phyloP scores from a whole-genome alignment of 1,140 invertebrate genomes.

The Palaemon carinicauda region DNA sequence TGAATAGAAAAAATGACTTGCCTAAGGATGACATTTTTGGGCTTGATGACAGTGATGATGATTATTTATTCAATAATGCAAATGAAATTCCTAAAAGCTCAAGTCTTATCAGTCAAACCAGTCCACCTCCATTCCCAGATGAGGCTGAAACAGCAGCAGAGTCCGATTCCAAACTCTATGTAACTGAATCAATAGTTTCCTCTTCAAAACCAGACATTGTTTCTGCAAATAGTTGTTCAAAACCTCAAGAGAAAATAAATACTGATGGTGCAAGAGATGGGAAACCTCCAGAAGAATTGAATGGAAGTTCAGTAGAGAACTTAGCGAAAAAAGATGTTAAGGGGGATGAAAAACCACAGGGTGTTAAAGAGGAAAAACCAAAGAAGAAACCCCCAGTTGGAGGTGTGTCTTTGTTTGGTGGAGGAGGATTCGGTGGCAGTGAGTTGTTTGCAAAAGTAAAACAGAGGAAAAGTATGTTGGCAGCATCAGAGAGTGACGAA shows the following conservation, averaged over 20 bases:
- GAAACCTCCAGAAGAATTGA: no score
- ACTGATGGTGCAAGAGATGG: background rate
- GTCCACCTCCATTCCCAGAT: background rate
- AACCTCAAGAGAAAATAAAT: background rate
- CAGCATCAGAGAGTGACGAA: conserved; percentile 29
- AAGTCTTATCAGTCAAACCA: background rate
- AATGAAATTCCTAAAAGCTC: background rate
- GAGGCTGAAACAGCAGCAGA: no score
- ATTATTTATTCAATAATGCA: conserved; percentile 9
- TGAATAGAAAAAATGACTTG: background rate
- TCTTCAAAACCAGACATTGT: background rate
- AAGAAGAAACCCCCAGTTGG: conserved; percentile 48
- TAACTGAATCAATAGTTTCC: background rate
- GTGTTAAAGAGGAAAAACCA: background rate
- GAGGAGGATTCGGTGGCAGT: conserved; percentile 13
- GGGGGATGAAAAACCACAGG: background rate
- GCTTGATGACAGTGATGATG: conserved; percentile 21
- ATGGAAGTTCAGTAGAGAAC: no score
- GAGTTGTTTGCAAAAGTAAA: conserved; percentile 48
- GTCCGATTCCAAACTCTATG: no score
- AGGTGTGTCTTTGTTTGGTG: conserved; percentile 52
- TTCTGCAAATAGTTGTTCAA: no score
- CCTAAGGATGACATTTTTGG: background rate
- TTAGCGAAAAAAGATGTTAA: background rate
- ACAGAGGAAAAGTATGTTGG: conserved; percentile 43